Conservation (phyloP, 2,797 vertebrate genomes). For the Nyctibius grandis region DNA sequence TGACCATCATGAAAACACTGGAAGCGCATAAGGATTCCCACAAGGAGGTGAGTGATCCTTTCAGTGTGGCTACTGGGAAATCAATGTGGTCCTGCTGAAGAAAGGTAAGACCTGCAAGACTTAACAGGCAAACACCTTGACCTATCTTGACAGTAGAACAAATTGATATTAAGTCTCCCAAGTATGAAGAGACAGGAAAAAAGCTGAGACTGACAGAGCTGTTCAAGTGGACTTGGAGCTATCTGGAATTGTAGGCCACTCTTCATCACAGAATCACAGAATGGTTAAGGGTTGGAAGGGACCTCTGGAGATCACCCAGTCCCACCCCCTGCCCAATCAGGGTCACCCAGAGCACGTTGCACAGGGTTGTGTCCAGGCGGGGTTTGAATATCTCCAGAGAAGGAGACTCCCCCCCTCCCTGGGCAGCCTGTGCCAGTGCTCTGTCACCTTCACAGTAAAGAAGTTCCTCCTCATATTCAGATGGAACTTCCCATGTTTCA, state of each 20-base stretch:
- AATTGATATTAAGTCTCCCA: not conserved
- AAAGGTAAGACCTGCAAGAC: not conserved
- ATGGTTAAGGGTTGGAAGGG: too few relatives aligned
- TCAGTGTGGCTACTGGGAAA: not conserved
- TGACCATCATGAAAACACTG: slow-evolving; percentile 99
- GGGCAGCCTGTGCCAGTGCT: too few relatives aligned
- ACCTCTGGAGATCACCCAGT: too few relatives aligned
- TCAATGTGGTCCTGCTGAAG: not conserved
- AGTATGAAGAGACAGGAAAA: not conserved
- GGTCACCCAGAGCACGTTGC: too few relatives aligned
- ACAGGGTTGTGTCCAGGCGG: too few relatives aligned
- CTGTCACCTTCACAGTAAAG: too few relatives aligned
- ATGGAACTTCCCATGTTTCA: too few relatives aligned
- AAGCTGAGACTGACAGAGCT: not conserved
- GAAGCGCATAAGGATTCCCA: slow-evolving; percentile 99
- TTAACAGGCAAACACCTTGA: not conserved
- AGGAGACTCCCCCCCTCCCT: too few relatives aligned
- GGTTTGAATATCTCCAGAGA: too few relatives aligned
- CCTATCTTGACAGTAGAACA: not conserved
- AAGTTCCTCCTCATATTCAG: too few relatives aligned
- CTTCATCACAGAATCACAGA: too few relatives aligned
- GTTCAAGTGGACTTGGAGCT: not conserved
- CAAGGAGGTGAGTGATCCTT: slow-evolving; percentile 85
- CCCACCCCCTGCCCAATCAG: too few relatives aligned
- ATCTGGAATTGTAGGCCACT: not conserved